Evolutionary conservation across 1,140 invertebrate genomes (phyloP), one percentile per base, ranked within the genome.

Genomic region (Contarinia nasturtii): DNA sequence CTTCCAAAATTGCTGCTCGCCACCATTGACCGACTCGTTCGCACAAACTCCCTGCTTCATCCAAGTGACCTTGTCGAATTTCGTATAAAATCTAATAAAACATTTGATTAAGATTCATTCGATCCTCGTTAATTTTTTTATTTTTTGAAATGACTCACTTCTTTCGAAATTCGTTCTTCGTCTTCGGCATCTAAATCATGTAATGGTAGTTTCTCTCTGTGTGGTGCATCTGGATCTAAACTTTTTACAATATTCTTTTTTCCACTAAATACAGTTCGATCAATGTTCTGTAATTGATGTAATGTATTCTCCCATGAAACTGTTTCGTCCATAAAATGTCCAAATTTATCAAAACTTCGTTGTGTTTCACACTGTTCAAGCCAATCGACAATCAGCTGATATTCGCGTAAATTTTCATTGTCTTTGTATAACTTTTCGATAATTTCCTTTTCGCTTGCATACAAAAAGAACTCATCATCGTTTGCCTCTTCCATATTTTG

Each of bases 141-240:
- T 27, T 27, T 27, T 27, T 14, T 38, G 15, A 38, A 43, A 43
- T 18, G 7, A 43, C 20, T 14, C 14, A 44, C 43, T 20, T 44
- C 64, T 40, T 68, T 74, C 19, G 80, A 63, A 2, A 95, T 62
- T 52, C 82, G 70, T 48, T 71, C 68, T 56, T 95, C 90, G 71
- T 95, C 90, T 63, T 91, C 83, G 57, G 71, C 73, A 62, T 97
- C 92, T 44, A 94, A 67, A 57, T 90, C 82, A 66, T 94, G 89
- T 15, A 96, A 66, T 19, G 75, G 74, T 58, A 75, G 79, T 17
- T 78, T 78, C 57, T 93, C 78, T 48, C 88, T 70, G 18, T 77
- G 66, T 0, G 86, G 81, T 33, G 90, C 90, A 77, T 97, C 92
- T n/a, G 91, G 91, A 68, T 98, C 91, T 54, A 96, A 66, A 52